Conservation (phyloP, 2,113 vertebrate species). For the Loxodonta africana region DNA sequence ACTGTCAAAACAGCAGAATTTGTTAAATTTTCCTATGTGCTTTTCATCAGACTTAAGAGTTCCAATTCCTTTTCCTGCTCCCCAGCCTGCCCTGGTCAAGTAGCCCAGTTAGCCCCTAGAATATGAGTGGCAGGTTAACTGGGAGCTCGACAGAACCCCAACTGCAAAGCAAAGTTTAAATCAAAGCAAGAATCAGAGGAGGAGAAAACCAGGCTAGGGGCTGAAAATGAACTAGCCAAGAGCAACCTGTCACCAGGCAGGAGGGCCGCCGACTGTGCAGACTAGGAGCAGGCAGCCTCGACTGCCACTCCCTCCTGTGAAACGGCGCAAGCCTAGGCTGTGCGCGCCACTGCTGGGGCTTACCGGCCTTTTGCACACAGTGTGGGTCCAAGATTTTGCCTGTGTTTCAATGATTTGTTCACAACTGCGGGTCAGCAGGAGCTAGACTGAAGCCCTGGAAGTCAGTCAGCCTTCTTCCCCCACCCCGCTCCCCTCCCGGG, state of each 20-base stretch:
- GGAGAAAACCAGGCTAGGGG: constrained; percentile 21
- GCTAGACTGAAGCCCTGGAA: not conserved
- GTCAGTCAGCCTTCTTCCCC: not conserved
- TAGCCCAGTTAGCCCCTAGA: not conserved
- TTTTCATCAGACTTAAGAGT: constrained; percentile 11
- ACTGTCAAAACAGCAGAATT: constrained; percentile 18
- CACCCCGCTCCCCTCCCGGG: not conserved
- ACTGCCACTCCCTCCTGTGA: not conserved
- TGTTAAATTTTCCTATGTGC: not conserved
- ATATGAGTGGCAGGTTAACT: not conserved
- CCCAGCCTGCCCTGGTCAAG: not conserved
- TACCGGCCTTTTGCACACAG: not conserved
- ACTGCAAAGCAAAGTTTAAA: constrained; percentile 64
- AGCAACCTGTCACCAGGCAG: constrained; percentile 71
- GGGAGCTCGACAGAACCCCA: not conserved
- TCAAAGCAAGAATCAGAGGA: constrained; percentile 47
- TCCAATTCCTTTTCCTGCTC: not conserved
- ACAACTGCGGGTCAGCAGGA: not conserved
- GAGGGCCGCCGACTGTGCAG: not conserved
- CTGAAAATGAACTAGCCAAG: constrained; percentile 48
- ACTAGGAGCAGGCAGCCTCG: not conserved
- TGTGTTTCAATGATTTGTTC: constrained; percentile 32
- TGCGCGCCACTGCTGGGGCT: not conserved
- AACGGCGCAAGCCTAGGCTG: not conserved
- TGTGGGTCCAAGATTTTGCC: constrained; percentile 5